phyloP scores from a whole-genome alignment of 2,797 vertebrate species.

The Myotis pilosus region DNA sequence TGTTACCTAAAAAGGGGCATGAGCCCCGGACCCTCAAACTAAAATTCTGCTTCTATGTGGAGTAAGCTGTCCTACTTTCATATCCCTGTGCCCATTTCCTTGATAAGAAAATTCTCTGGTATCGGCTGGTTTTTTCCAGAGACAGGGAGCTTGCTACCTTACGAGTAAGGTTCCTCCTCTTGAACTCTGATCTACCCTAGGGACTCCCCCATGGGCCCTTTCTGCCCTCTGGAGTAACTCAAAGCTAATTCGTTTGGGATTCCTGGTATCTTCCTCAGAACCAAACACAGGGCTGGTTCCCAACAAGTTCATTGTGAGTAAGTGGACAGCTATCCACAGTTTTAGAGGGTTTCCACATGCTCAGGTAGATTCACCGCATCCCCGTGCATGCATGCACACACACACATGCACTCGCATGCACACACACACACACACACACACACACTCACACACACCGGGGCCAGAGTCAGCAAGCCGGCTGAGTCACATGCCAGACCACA shows the following conservation, averaged over 20 bases:
- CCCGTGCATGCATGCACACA: background rate
- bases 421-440: too few species aligned
- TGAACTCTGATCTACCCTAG: background rate
- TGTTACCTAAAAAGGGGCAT: background rate
- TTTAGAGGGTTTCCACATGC: background rate
- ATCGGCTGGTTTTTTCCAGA: background rate
- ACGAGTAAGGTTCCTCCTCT: background rate
- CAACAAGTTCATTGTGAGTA: background rate
- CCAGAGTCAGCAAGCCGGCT: background rate
- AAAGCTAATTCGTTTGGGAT: background rate
- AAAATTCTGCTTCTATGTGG: background rate
- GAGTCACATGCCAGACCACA: constrained; percentile 27
- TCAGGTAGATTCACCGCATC: background rate
- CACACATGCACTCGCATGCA: accelerated
- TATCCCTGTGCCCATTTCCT: accelerated
- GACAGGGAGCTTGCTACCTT: background rate
- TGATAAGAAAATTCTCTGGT: background rate
- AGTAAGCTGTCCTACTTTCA: background rate
- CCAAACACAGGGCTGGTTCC: background rate
- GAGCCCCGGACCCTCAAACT: background rate
- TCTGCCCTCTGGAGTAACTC: background rate
- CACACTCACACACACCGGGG: background rate
- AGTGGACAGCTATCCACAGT: background rate
- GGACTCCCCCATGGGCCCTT: too few species aligned
- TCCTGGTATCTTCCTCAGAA: background rate